These are phyloP conservation scores for Megaptera novaeangliae DNA, from an alignment of 2,113 vertebrate species.

Conservation along the genomic window DNA sequence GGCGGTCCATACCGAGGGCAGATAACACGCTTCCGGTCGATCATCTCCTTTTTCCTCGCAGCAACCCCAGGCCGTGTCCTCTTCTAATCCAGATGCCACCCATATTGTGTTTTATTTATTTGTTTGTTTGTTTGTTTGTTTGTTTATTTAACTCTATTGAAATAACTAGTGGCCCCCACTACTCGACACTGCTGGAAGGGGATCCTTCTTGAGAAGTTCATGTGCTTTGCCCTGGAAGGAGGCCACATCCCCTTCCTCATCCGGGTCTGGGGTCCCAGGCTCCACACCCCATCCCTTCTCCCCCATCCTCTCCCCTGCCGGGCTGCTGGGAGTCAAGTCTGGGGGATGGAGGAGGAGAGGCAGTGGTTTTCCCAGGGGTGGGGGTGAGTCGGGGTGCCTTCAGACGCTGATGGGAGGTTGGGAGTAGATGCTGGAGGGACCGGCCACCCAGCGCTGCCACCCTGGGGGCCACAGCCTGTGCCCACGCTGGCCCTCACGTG, in stretches of 20 bases:
- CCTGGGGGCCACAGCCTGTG: not conserved
- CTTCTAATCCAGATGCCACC: not conserved
- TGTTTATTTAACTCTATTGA: not conserved
- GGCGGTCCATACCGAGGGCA: too few species aligned
- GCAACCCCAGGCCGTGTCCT: too few species aligned
- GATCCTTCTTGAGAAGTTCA: not conserved
- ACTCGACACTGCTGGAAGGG: too few species aligned
- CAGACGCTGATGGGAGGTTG: not conserved
- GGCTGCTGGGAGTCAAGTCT: not conserved
- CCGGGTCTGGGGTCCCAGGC: not conserved
- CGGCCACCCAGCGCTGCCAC: too few species aligned
- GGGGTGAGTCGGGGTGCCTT: not conserved
- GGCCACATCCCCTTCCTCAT: not conserved
- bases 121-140: not conserved
- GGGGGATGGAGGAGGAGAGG: not conserved
- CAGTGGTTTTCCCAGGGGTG: not conserved
- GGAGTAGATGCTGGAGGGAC: not conserved
- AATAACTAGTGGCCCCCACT: too few species aligned
- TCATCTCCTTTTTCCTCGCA: rapidly evolving
- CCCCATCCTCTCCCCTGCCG: not conserved
- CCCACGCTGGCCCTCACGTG: not conserved
- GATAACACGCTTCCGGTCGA: rapidly evolving
- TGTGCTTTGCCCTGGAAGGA: not conserved
- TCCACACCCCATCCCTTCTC: not conserved
- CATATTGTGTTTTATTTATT: not conserved